A percentile compares a stretch with the other conserved stretches of the same genome.
These are phyloP conservation scores for Myotis lucifugus DNA, from an alignment of 2,113 vertebrate species.

Conservation along the genomic window DNA sequence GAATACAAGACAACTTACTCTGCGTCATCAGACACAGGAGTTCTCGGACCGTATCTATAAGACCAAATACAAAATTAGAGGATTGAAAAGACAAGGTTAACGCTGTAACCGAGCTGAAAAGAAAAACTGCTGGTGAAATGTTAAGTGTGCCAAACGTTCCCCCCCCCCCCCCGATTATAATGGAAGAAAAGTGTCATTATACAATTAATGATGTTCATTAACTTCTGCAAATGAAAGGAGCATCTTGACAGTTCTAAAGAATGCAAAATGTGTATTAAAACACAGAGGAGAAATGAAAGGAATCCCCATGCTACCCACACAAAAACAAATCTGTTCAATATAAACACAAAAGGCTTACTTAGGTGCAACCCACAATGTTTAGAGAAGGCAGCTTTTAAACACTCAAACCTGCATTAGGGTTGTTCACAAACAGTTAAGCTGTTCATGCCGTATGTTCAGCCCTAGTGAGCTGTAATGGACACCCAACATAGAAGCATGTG, in stretches of 20 bases:
- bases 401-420: not conserved
- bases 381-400: slow-evolving; percentile 32
- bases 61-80: slow-evolving; percentile 89
- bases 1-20: slow-evolving; percentile 93
- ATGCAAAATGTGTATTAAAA: slow-evolving; percentile 46
- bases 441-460: not conserved
- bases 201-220: slow-evolving; percentile 40
- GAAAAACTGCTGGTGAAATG: not conserved
- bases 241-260: slow-evolving; percentile 3
- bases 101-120: slow-evolving; percentile 30
- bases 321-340: not conserved
- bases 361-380: not conserved
- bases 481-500: not conserved
- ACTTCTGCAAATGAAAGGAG: slow-evolving; percentile 26
- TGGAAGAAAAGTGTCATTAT: slow-evolving; percentile 65
- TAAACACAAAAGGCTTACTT: slow-evolving; percentile 18
- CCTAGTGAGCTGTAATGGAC: slow-evolving; percentile 6
- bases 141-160: not conserved
- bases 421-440: not conserved
- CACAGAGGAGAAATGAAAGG: slow-evolving; percentile 47
- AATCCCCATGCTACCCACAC: slow-evolving; percentile 19
- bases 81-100: slow-evolving; percentile 50
- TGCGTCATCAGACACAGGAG: slow-evolving; percentile 94
- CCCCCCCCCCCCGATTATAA: not conserved
- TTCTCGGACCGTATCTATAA: slow-evolving; percentile 93